Conservation (phyloP, 2,888 invertebrate genomes). For the Strigamia maritima region DNA sequence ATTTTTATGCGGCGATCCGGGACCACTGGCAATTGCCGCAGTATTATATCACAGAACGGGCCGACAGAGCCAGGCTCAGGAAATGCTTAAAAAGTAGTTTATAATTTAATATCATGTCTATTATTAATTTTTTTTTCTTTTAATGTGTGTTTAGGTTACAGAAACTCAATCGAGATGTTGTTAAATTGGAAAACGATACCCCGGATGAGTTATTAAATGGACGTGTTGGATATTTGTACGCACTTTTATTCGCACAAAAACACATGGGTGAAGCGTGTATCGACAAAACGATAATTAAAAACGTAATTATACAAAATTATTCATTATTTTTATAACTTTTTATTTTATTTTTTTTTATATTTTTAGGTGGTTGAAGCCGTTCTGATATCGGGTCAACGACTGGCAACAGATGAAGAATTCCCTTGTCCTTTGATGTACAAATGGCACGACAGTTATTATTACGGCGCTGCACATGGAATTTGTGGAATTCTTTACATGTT, state of each 20-base stretch:
- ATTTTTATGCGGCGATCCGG: conserved; percentile 67
- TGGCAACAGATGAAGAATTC: conserved; percentile 57
- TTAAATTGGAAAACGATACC: conserved; percentile 57
- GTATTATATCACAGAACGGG: conserved; percentile 61
- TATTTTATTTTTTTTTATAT: conserved; percentile 42
- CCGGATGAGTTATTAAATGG: conserved; percentile 86
- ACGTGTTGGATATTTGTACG: conserved; percentile 74
- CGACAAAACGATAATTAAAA: conserved; percentile 56
- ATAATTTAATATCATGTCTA: too few species aligned
- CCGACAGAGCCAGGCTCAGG: conserved; percentile 57
- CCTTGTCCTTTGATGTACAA: conserved; percentile 69
- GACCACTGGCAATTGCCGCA: conserved; percentile 63
- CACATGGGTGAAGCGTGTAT: conserved; percentile 62
- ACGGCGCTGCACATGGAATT: conserved; percentile 86
- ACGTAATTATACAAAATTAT: background rate
- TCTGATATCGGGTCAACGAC: conserved; percentile 62
- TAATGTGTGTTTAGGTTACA: conserved; percentile 56
- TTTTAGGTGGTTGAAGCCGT: conserved; percentile 60
- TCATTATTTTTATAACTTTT: background rate
- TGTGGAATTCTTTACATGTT: conserved; percentile 79
- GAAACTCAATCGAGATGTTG: conserved; percentile 58
- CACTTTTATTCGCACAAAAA: conserved; percentile 70
- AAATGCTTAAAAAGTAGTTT: conserved; percentile 41
- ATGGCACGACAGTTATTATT: conserved; percentile 82
- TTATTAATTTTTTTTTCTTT: background rate